Evolutionary conservation across 2,888 invertebrate genomes (phyloP).

Genomic region (Lepidonotus clava): DNA sequence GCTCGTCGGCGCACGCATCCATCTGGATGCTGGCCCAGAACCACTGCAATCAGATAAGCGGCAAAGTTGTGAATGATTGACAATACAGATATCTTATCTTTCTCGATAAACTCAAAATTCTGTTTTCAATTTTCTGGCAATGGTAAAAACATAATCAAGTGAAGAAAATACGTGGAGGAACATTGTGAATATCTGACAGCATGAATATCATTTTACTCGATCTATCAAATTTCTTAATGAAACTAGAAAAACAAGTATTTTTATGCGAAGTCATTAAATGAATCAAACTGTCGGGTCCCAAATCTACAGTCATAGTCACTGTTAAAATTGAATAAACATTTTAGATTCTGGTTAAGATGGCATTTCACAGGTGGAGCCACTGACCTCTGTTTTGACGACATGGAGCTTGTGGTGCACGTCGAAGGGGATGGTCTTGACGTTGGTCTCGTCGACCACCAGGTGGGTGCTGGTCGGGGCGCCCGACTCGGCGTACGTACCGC

Average conservation of each 20-base stretch:
- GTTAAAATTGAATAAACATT: too few relatives aligned
- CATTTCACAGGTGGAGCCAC: too few relatives aligned
- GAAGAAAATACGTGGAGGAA: not conserved
- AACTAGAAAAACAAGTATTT: too few relatives aligned
- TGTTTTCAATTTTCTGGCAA: too few relatives aligned
- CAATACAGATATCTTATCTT: too few relatives aligned
- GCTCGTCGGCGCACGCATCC: conserved; percentile 94
- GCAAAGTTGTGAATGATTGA: too few relatives aligned
- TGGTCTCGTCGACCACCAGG: conserved; percentile 85
- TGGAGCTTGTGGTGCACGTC: conserved; percentile 67
- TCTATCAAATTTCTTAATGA: too few relatives aligned
- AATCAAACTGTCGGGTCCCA: not conserved
- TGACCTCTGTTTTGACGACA: conserved; percentile 78
- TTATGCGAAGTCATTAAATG: not conserved
- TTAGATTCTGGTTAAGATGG: not conserved
- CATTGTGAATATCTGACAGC: too few relatives aligned
- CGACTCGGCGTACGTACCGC: conserved; percentile 86
- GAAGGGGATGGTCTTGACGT: conserved; percentile 73
- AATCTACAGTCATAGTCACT: too few relatives aligned
- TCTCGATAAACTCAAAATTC: too few relatives aligned
- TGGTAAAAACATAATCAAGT: not conserved
- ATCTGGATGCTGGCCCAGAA: conserved; percentile 99
- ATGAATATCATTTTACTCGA: too few relatives aligned
- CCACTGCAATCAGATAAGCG: too few relatives aligned
- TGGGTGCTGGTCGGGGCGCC: conserved; percentile 94